phyloP scores from a whole-genome alignment of 2,113 vertebrate species.

The Alexandromys fortis region DNA sequence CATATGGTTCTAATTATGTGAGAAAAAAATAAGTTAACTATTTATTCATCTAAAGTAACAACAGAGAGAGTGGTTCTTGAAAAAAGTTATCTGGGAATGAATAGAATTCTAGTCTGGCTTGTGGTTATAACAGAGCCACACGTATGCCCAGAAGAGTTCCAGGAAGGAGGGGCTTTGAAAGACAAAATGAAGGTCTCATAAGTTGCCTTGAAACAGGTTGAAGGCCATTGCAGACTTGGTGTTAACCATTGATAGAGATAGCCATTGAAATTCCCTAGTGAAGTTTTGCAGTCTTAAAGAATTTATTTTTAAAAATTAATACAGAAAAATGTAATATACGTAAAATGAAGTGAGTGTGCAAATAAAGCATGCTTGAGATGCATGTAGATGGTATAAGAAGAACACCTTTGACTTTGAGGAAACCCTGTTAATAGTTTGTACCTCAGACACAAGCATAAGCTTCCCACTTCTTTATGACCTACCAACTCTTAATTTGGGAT shows the following conservation, averaged over 20 bases:
- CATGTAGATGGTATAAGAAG: not conserved
- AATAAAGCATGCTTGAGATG: not conserved
- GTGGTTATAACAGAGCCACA: not conserved
- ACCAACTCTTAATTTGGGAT: not conserved
- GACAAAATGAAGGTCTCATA: not conserved
- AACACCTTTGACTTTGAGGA: not conserved
- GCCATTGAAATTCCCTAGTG: not conserved
- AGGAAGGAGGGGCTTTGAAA: not conserved
- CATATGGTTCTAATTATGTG: not conserved
- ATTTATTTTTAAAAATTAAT: not conserved
- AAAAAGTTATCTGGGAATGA: not conserved
- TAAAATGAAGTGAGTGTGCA: not conserved
- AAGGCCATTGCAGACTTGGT: not conserved
- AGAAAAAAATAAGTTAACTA: not conserved
- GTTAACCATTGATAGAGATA: not conserved
- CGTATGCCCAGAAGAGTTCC: not conserved
- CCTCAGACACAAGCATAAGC: not conserved
- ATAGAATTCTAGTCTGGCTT: not conserved
- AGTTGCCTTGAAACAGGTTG: not conserved
- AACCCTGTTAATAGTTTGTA: not conserved
- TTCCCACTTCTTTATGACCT: not conserved
- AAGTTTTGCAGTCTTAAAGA: not conserved
- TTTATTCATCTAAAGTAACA: not conserved
- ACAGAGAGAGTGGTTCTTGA: not conserved
- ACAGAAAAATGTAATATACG: not conserved